A percentile compares a stretch with the other conserved stretches of the same genome.
phyloP scores from a whole-genome alignment of 2,797 vertebrate genomes.

The Phataginus tetradactyla region DNA sequence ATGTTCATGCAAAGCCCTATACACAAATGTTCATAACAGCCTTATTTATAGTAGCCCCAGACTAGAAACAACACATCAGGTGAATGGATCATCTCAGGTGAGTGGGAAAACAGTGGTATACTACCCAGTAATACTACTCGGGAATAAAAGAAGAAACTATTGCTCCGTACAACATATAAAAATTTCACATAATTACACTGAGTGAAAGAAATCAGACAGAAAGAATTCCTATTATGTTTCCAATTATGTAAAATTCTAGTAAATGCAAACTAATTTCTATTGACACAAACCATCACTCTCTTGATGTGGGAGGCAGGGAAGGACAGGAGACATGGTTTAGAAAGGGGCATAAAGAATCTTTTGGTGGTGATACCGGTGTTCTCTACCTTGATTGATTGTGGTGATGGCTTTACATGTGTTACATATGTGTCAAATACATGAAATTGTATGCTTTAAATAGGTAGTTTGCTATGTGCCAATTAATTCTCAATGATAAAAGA shows the following conservation, averaged over 20 bases:
- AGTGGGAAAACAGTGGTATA: background rate
- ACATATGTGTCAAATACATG: background rate
- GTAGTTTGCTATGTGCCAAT: background rate
- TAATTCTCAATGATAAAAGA: background rate
- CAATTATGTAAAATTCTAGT: background rate
- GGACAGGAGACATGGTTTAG: background rate
- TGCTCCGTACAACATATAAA: background rate
- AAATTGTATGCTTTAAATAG: background rate
- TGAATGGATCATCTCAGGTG: background rate
- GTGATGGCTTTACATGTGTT: background rate
- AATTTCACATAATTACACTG: background rate
- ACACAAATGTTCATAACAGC: background rate
- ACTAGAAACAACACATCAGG: background rate
- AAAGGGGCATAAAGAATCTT: background rate
- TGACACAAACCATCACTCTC: background rate
- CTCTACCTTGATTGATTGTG: background rate
- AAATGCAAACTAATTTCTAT: background rate
- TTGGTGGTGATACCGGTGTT: background rate
- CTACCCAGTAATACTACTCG: background rate
- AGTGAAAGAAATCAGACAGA: background rate
- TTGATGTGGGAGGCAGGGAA: background rate
- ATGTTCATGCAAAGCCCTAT: background rate
- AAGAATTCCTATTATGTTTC: background rate
- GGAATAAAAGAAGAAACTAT: background rate
- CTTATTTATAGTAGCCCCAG: background rate